phyloP scores from a whole-genome alignment of 2,888 invertebrate genomes.

The Meiosimyza platycephala region DNA sequence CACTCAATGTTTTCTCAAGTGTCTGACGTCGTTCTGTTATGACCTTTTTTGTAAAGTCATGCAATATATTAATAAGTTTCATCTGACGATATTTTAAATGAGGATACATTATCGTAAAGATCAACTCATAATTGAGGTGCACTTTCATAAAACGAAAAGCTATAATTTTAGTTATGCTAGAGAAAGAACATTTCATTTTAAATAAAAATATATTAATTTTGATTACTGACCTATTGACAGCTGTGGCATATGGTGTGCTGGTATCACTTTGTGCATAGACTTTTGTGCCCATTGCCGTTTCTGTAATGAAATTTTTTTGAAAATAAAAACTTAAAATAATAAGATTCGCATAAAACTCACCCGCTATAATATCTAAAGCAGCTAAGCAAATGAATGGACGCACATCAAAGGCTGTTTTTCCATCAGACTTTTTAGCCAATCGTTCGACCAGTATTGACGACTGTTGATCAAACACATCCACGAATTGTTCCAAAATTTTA shows the following conservation, averaged over 20 bases:
- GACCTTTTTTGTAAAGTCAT: conserved; percentile 59
- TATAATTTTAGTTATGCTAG: conserved; percentile 54
- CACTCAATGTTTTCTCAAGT: conserved; percentile 42
- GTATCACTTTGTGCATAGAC: conserved; percentile 70
- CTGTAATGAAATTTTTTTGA: conserved; percentile 61
- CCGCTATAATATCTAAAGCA: conserved; percentile 71
- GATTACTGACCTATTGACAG: conserved; percentile 73
- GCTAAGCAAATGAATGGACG: conserved; percentile 72
- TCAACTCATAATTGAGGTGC: conserved; percentile 49
- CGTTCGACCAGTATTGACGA: conserved; percentile 71
- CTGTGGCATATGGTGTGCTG: conserved; percentile 76
- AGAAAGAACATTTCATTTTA: conserved; percentile 2
- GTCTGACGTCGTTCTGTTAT: conserved; percentile 55
- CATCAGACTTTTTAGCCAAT: conserved; percentile 67
- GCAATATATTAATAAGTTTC: conserved; percentile 55
- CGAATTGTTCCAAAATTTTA: conserved; percentile 79
- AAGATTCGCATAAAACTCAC: conserved; percentile 26
- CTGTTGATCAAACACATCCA: conserved; percentile 77
- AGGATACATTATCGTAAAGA: conserved; percentile 52
- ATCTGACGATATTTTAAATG: conserved; percentile 48
- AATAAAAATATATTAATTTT: not conserved
- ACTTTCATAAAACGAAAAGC: conserved; percentile 55
- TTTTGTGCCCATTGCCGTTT: conserved; percentile 63
- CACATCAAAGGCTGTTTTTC: conserved; percentile 69
- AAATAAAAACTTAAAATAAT: not conserved